Percentiles rank a stretch among this genome's conserved stretches.
These are phyloP conservation scores for Drosophila tani DNA, from an alignment of 1,140 invertebrate genomes.

Conservation along the genomic window DNA sequence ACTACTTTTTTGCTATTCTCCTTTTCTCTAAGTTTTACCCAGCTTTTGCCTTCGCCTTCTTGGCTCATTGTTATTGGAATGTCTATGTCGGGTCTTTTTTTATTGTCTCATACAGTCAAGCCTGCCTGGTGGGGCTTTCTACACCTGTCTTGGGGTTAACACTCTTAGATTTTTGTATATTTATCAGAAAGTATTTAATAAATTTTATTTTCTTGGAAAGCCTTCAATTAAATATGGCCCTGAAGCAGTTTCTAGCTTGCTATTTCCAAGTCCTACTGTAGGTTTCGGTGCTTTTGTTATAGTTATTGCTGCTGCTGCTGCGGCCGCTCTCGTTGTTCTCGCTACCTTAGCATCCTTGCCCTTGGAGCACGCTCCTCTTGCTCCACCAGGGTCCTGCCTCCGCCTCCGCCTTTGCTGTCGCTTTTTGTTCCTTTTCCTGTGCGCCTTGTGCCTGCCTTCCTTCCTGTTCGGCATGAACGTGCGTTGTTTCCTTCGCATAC, in stretches of 20 bases:
- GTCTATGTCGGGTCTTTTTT: constrained; percentile 43
- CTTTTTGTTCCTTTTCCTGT: constrained; percentile 73
- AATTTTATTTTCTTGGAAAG: not conserved
- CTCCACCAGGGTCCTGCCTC: constrained; percentile 4
- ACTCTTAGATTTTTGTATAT: not conserved
- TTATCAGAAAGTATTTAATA: no score
- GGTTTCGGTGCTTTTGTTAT: constrained; percentile 52
- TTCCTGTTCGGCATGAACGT: constrained; percentile 77
- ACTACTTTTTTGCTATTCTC: constrained; percentile 36
- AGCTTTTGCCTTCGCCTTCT: constrained; percentile 27
- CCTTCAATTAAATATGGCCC: not conserved
- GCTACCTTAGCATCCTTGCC: constrained; percentile 72
- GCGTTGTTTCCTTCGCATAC: constrained; percentile 67
- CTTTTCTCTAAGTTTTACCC: constrained; percentile 17
- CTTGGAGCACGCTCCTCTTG: constrained; percentile 37
- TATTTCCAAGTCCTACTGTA: not conserved
- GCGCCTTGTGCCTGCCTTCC: constrained; percentile 63
- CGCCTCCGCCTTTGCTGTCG: constrained; percentile 19
- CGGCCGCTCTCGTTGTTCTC: constrained; percentile 59
- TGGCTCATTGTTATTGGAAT: constrained; percentile 73
- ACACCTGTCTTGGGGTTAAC: not conserved
- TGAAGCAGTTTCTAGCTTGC: no score
- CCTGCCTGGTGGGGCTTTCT: not conserved
- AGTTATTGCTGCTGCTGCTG: constrained; percentile 55
- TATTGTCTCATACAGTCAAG: constrained; percentile 18